These are phyloP conservation scores for Acrocephalus scirpaceus DNA, from an alignment of 2,797 vertebrate species.

Conservation along the genomic window DNA sequence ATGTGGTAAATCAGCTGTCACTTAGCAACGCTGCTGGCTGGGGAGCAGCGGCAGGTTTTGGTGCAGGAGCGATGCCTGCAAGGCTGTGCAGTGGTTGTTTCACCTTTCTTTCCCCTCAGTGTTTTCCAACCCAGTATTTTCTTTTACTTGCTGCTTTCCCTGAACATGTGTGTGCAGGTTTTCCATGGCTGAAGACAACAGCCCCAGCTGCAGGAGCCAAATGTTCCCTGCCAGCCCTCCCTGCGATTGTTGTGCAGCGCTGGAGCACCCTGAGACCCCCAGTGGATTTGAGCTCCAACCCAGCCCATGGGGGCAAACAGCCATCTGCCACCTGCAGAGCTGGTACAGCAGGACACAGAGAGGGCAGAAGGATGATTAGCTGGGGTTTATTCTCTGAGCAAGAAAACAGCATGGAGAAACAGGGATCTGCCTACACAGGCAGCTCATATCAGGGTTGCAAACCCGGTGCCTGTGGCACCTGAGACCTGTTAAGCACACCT, in stretches of 20 bases:
- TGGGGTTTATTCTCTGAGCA: background rate
- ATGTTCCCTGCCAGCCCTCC: background rate
- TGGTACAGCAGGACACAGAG: background rate
- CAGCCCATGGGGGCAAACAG: background rate
- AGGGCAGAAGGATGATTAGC: background rate
- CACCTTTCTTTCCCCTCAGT: rapidly evolving
- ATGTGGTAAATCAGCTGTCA: conserved; percentile 27
- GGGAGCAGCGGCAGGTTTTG: rapidly evolving
- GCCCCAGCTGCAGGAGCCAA: background rate
- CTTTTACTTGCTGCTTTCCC: background rate
- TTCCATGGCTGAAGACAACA: background rate
- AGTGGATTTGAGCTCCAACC: background rate
- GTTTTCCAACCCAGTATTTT: background rate
- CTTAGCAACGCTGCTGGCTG: background rate
- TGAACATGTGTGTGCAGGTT: background rate
- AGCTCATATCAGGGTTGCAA: background rate
- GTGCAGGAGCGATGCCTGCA: rapidly evolving
- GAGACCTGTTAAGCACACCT: background rate
- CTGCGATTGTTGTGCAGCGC: rapidly evolving
- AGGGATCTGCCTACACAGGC: background rate
- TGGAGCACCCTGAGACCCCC: rapidly evolving
- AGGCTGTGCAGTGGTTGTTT: background rate
- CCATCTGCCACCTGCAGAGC: background rate
- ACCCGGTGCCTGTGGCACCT: background rate
- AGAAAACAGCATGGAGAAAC: background rate